Conservation (phyloP, 2,797 vertebrate species). For the Pipistrellus kuhlii region DNA sequence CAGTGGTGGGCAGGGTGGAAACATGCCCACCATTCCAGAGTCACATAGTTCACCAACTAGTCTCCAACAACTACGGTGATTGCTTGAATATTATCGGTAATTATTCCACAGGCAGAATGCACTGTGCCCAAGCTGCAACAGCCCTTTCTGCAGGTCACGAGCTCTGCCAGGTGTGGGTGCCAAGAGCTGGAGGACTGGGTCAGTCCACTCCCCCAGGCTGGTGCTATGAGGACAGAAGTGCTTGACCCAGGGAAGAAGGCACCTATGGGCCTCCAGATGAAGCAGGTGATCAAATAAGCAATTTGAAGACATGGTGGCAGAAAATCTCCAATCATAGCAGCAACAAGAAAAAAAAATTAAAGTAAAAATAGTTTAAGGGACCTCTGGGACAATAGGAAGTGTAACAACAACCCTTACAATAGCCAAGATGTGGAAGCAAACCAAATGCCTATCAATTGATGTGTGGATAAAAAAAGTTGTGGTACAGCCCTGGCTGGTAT, state of each 20-base stretch:
- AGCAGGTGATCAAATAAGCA: too few species aligned
- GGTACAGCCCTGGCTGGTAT: too few species aligned
- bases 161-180: background rate
- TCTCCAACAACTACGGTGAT: background rate
- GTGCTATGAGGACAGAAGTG: background rate
- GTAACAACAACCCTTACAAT: too few species aligned
- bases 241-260: background rate
- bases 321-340: too few species aligned
- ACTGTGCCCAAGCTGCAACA: background rate
- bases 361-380: too few species aligned
- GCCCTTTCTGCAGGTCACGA: background rate
- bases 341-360: too few species aligned
- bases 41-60: background rate
- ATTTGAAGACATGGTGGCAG: too few species aligned
- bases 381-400: too few species aligned
- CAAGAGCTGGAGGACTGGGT: background rate
- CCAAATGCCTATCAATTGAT: too few species aligned
- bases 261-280: too few species aligned
- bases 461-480: too few species aligned
- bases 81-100: background rate
- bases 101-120: background rate
- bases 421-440: too few species aligned
- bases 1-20: background rate
- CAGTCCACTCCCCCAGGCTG: background rate
- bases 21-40: background rate